These are phyloP conservation scores for Dendrolimus houi DNA, from an alignment of 2,888 invertebrate genomes.

Conservation along the genomic window DNA sequence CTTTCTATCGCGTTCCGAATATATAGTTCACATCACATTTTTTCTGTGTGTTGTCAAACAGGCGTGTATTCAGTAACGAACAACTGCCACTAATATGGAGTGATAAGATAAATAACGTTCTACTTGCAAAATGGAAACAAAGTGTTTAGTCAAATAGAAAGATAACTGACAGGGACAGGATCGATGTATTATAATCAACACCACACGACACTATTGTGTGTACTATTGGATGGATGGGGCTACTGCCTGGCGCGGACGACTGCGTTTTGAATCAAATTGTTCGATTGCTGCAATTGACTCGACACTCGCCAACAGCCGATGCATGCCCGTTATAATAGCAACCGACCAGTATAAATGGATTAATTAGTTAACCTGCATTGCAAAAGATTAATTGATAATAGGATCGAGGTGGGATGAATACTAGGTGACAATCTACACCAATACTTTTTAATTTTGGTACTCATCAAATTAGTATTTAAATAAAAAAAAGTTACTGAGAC, in stretches of 20 bases:
- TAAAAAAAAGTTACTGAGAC: no score
- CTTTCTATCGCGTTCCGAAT: conserved; percentile 14
- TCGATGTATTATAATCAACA: conserved; percentile 28
- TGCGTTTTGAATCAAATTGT: conserved; percentile 37
- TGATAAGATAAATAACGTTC: conserved; percentile 52
- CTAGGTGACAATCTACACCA: no score
- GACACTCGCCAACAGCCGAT: conserved; percentile 19
- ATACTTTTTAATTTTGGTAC: no score
- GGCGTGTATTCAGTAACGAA: conserved; percentile 38
- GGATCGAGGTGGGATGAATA: neutral
- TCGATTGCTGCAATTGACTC: conserved; percentile 50
- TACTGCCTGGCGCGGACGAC: conserved; percentile 20
- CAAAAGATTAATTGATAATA: neutral
- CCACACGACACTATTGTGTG: conserved; percentile 20
- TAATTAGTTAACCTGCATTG: neutral
- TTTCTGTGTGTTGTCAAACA: conserved; percentile 19
- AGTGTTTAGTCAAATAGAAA: conserved; percentile 35
- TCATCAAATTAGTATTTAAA: no score
- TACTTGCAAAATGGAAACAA: conserved; percentile 53
- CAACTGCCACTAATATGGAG: conserved; percentile 44
- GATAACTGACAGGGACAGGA: conserved; percentile 26
- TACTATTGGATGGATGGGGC: conserved; percentile 16
- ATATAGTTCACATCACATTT: conserved; percentile 37
- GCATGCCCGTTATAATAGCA: conserved; percentile 8
- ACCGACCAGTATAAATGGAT: neutral